phyloP scores from a whole-genome alignment of 2,113 vertebrate species.

The Megaceryle maxima region DNA sequence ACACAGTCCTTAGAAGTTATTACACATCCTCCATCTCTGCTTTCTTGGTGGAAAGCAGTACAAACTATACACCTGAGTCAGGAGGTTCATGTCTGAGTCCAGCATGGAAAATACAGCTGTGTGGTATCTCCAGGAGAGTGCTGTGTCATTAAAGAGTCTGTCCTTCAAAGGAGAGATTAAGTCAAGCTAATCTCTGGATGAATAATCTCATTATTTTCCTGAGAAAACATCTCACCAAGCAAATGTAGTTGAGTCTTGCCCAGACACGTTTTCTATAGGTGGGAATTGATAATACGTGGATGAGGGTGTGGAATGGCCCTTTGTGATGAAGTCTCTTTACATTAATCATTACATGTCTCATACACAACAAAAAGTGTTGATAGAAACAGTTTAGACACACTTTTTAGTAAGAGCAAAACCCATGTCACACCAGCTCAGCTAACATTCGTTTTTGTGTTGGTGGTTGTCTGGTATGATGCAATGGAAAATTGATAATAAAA shows the following conservation, averaged over 20 bases:
- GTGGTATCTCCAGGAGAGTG: background rate
- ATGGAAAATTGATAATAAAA: constrained; percentile 7
- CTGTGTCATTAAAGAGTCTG: background rate
- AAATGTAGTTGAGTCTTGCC: constrained; percentile 1
- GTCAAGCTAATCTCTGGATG: constrained; percentile 28
- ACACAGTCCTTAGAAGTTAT: background rate
- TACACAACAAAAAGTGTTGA: background rate
- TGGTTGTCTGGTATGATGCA: constrained; percentile 32
- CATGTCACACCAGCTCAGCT: background rate
- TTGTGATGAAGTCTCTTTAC: background rate
- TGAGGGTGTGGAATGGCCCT: background rate
- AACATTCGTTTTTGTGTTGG: background rate
- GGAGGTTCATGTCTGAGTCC: background rate
- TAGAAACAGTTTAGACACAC: background rate
- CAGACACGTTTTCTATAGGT: constrained; percentile 20
- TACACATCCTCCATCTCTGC: background rate
- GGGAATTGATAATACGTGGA: background rate
- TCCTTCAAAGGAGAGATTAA: constrained; percentile 30
- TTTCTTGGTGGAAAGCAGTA: background rate
- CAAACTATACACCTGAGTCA: fast-evolving
- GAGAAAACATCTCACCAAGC: constrained; percentile 14
- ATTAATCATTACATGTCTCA: constrained; percentile 30
- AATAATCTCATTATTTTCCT: constrained; percentile 50
- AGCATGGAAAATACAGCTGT: background rate
- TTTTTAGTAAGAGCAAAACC: background rate